Percentiles rank a stretch among this genome's conserved stretches.
Evolutionary conservation across 2,113 vertebrate species (phyloP).

Genomic region (Scophthalmus maximus): DNA sequence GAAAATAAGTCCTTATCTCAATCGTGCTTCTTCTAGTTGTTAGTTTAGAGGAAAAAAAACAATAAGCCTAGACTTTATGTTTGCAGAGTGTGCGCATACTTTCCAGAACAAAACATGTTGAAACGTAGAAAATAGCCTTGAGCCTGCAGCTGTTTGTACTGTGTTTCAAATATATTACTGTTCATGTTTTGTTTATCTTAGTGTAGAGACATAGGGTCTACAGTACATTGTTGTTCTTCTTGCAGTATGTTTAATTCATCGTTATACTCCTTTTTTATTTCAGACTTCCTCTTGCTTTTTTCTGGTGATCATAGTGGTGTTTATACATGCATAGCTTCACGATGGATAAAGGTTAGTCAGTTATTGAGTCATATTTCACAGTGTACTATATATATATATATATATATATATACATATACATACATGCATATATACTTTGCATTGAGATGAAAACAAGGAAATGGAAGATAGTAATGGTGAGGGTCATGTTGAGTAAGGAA

Average conservation of each 20-base stretch:
- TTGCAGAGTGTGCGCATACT: conserved; percentile 75
- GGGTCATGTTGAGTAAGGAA: conserved; percentile 59
- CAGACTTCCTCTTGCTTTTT: conserved; percentile 65
- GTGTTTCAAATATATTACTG: conserved; percentile 80
- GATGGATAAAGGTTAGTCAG: conserved; percentile 70
- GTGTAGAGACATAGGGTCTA: conserved; percentile 79
- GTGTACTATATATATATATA: conserved; percentile 57
- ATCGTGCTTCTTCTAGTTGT: conserved; percentile 76
- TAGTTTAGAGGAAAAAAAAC: conserved; percentile 50
- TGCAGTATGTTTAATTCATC: conserved; percentile 78
- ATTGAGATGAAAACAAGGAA: conserved; percentile 69
- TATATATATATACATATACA: conserved; percentile 49
- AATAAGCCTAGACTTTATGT: conserved; percentile 67
- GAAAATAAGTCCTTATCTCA: conserved; percentile 70
- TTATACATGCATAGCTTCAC: conserved; percentile 70
- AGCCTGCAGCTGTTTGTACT: conserved; percentile 78
- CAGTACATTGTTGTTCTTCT: conserved; percentile 76
- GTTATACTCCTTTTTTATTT: conserved; percentile 66
- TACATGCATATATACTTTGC: conserved; percentile 67
- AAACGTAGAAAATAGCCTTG: conserved; percentile 76
- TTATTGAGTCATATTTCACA: conserved; percentile 66
- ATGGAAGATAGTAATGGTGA: conserved; percentile 59
- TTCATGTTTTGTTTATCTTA: conserved; percentile 80
- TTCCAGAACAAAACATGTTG: conserved; percentile 78
- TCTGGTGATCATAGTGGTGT: conserved; percentile 74